Evolutionary conservation across 1,140 invertebrate genomes (phyloP), one percentile per base, ranked within the genome.

Genomic region (Meteorus sp.): DNA sequence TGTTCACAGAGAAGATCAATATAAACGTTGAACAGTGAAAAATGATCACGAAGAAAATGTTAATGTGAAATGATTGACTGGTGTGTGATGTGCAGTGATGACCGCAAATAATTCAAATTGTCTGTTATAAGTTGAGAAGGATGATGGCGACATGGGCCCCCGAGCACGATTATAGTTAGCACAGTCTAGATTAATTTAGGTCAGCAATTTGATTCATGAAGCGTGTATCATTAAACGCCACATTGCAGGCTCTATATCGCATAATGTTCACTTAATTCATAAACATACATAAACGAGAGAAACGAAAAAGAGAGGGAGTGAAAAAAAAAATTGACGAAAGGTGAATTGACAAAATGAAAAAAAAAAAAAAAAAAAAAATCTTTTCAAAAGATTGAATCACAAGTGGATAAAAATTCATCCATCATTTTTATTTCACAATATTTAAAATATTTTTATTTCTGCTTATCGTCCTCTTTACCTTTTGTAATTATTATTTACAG

Each of bases 141-240:
- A 29, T 8, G 55, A 51, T 56, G 53, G 52, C 41, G 61, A 63
- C 61, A 63, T 41, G 57, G 56, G 39, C 44, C 59, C 56, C 53
- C n/a, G 59, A 56, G 50, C 57, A 63, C 53, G 61, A 59, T n/a
- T n/a, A 63, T 63, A 63, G 61, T 63, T 63, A 63, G 53, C 61
- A 56, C 57, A 63, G 52, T 63, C 61, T 63, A 63, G 47, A 63
- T 63, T 63, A 59, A 63, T 63, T 63, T 63, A 54, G 61, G 61
- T 63, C 61, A 63, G 61, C 61, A 63, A 63, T 63, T 63, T 63
- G 53, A 63, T 63, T 63, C 45, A 51, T 52, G 22, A 45, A 54
- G 61, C 53, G 58, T 58, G 57, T 51, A 35, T 57, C 31, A n/a
- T n/a, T n/a, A n/a, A n/a, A n/a, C n/a, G 55, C 41, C 31, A 57